phyloP scores from a whole-genome alignment of 2,797 vertebrate species.

The Catamblyrhynchus diadema region DNA sequence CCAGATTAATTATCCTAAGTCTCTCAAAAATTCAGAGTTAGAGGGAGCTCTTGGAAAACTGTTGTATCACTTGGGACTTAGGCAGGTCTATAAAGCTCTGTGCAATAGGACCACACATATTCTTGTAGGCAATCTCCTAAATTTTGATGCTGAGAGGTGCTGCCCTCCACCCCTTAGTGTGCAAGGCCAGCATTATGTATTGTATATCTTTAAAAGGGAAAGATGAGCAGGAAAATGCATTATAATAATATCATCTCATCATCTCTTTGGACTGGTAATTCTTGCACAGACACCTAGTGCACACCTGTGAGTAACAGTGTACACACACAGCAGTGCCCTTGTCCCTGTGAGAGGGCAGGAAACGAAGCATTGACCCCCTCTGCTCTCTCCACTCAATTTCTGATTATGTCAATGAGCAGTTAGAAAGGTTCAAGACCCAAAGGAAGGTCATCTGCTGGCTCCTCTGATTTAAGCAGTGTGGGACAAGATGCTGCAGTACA shows the following conservation, averaged over 20 bases:
- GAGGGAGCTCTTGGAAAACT: neutral
- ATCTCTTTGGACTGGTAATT: neutral
- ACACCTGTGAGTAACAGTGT: neutral
- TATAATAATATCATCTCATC: neutral
- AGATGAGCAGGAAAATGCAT: neutral
- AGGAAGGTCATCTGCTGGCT: neutral
- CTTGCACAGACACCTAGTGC: neutral
- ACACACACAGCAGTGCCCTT: neutral
- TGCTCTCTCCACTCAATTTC: neutral
- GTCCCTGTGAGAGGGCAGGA: neutral
- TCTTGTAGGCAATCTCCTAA: neutral
- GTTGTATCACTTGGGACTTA: neutral
- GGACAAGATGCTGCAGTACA: neutral
- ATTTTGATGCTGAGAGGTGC: neutral
- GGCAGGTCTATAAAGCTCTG: neutral
- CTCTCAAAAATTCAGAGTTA: neutral
- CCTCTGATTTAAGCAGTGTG: neutral
- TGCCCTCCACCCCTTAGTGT: neutral
- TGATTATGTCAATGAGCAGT: neutral
- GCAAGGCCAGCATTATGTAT: neutral
- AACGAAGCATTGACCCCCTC: neutral
- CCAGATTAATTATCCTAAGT: neutral
- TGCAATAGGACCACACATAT: neutral
- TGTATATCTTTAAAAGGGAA: neutral
- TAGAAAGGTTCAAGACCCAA: neutral